These are phyloP conservation scores for Corythornis vintsioides DNA, from an alignment of 2,113 vertebrate genomes.

Conservation along the genomic window DNA sequence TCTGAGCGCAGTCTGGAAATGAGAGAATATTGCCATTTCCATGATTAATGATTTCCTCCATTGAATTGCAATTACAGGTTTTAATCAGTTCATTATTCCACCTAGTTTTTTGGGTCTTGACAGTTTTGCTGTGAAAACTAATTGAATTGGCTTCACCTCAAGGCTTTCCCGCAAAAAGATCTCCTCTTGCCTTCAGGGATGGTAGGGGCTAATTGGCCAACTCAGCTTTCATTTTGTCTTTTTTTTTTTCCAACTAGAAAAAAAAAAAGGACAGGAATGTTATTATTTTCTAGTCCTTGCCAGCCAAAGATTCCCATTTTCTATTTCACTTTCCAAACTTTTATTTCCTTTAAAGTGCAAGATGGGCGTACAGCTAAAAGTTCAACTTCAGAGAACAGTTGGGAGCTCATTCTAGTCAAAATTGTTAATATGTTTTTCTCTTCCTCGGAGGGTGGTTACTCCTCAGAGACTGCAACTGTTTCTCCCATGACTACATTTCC, in stretches of 20 bases:
- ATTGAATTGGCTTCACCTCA: conserved; percentile 78
- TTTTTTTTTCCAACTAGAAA: neutral
- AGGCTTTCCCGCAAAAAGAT: conserved; percentile 57
- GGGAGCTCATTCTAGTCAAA: neutral
- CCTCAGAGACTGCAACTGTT: neutral
- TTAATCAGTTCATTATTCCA: conserved; percentile 79
- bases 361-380: neutral
- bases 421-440: neutral
- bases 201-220: conserved; percentile 48
- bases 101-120: conserved; percentile 68
- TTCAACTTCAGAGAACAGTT: neutral
- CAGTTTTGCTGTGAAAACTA: conserved; percentile 67
- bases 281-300: neutral
- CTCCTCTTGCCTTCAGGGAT: conserved; percentile 41
- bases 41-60: conserved; percentile 72
- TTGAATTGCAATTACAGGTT: conserved; percentile 72
- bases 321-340: neutral
- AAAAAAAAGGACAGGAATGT: neutral
- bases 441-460: neutral
- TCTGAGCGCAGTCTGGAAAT: neutral
- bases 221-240: conserved; percentile 42
- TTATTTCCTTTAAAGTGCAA: neutral
- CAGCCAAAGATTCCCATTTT: neutral
- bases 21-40: conserved; percentile 50
- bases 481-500: neutral